Evolutionary conservation across 2,888 invertebrate species (phyloP), one percentile per base, ranked within the genome.

Genomic region (Yponomeuta sedellus): DNA sequence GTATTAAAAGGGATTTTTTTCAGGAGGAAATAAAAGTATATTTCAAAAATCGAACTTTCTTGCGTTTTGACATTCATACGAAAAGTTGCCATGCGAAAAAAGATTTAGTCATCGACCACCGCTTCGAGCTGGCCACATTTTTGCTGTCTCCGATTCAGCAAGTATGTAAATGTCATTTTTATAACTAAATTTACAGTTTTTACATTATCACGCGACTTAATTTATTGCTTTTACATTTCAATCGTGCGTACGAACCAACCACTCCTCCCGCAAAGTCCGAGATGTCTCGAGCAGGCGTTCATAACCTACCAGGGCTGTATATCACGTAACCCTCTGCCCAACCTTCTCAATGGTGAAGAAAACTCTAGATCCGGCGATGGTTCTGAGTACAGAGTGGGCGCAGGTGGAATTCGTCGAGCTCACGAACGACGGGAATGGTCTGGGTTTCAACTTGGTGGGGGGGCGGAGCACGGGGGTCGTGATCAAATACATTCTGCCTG

Each of bases 401-500:
- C 99, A 99, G 93, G 98, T 99, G 86, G 99, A 99, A 94, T 97
- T 98, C 79, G 98, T 99, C 87, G 99, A 99, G 91, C 94, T 99
- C 77, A 94, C 96, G 75, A 99, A 99, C 89, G 99, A 99, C 93
- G 99, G 98, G 74, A 97, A 97, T 78, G 98, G 99, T 66, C 94
- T 99, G 76, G 99, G 99, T 71, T 99, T 99, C 90, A 99, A 99
- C 75, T 96, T 99, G 80, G 98, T 99, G 75, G 99, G 99, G 72
- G 97, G 97, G 58, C 94, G 98, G 71, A 98, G 98, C 88, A 99
- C 99, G 56, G 99, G 99, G 56, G 99, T 99, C 67, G 99, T 99
- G 68, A 98, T 99, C 76, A 99, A 99, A 90, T 98, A 98, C 71
- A 96, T 99, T 71, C 93, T 98, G 67, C 98, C 99, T 8, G 99